Base-by-base conservation (phyloP, 2,797 vertebrate genomes). In the Acrossocheilus fasciatus region DNA sequence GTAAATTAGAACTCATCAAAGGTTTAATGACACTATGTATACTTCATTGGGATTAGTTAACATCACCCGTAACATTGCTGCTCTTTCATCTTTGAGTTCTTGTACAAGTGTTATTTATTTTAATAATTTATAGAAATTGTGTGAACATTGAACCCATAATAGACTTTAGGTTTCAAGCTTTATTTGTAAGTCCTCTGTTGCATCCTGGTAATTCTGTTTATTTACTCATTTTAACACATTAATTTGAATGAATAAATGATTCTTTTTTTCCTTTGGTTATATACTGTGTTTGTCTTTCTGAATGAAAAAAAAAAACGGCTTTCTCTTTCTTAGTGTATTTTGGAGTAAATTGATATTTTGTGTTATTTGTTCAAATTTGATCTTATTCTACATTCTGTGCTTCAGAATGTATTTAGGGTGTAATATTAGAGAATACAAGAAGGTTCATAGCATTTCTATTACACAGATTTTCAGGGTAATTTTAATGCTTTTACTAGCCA, bases 81-180 rank as follows among this genome's bases (percentile, higher is more conserved):
- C 91, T 91, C 87, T 88, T 83, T 87, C 83, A 84, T 90, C 83
- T 87, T 85, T 75, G 70, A 88, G 83, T 87, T 87, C 79, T 89
- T 88, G 90, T 90, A 88, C 84, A 91, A 89, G 90, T 90, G 89
- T 91, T 92, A 92, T 92, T 92, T 92, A 92, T 92, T 92, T 91
- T 86, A 87, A 75, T 92, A 92, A 92, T 92, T 92, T 92, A 91
- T 92, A 90, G 89, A 89, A 85, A 75, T 68, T 86, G 68, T 86
- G 85, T 88, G 79, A 85, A 86, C 82, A 64, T 86, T 83, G 83
- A 69, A 83, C 76, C 89, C 82, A 59, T 45, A 75, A 72, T 84
- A 88, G 78, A 47, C 26, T 69, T 68, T 90, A 79, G 77, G 77
- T 86, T 87, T 85, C 43, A 39, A 86, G 84, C 81, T 86, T 81